Percentiles rank a stretch among this genome's conserved stretches.
These are phyloP conservation scores for Halcyon leucocephala DNA, from an alignment of 2,797 vertebrate genomes.

Conservation along the genomic window DNA sequence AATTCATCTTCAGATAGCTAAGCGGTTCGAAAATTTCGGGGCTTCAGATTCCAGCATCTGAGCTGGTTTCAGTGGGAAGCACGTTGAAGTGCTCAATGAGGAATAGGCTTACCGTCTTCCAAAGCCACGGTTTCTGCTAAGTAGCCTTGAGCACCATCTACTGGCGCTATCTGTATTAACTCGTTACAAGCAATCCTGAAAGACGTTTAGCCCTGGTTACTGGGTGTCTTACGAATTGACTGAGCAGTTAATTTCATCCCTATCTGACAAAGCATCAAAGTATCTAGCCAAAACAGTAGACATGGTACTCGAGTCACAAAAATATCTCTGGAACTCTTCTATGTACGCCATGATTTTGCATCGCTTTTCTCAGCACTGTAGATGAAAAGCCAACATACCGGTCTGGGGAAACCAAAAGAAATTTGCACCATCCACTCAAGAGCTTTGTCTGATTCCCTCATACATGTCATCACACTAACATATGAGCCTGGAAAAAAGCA, in stretches of 20 bases:
- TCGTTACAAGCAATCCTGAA: rapidly evolving
- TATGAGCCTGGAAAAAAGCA: not conserved
- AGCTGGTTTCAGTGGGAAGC: rapidly evolving
- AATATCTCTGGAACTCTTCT: not conserved
- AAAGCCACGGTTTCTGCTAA: rapidly evolving
- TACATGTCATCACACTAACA: not conserved
- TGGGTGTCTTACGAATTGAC: rapidly evolving
- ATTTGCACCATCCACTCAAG: not conserved
- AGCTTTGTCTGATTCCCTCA: not conserved
- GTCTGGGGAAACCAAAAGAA: not conserved
- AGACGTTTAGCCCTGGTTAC: not conserved
- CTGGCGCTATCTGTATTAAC: not conserved
- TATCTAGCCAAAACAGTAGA: not conserved
- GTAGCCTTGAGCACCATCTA: not conserved
- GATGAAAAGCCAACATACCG: not conserved
- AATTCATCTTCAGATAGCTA: not conserved
- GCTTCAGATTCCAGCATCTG: not conserved
- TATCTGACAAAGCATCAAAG: not conserved
- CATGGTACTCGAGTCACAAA: not conserved
- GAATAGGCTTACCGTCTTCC: rapidly evolving
- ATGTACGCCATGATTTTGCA: not conserved
- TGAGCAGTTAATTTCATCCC: not conserved
- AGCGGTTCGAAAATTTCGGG: not conserved
- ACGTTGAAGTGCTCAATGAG: rapidly evolving
- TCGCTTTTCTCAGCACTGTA: not conserved